phyloP scores from a whole-genome alignment of 2,888 invertebrate species.

The Hyposoter dolosus region DNA sequence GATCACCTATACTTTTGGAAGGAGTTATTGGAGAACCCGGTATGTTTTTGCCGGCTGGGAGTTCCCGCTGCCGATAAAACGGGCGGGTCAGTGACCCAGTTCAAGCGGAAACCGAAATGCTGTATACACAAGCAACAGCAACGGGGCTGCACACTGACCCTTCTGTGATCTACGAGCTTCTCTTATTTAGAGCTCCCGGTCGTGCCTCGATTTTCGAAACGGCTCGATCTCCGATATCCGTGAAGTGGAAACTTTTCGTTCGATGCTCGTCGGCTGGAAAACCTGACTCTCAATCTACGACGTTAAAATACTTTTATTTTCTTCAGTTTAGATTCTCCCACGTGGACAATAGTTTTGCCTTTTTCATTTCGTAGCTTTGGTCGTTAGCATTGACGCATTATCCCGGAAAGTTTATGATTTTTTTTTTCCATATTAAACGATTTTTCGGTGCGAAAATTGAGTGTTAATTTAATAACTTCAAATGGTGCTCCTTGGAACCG shows the following conservation, averaged over 20 bases:
- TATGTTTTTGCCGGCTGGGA: constrained; percentile 33
- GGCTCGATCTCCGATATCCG: constrained; percentile 31
- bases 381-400: not conserved
- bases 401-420: not conserved
- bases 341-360: constrained; percentile 1
- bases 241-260: constrained; percentile 26
- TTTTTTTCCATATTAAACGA: constrained; percentile 11
- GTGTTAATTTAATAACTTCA: not conserved
- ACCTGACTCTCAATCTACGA: constrained; percentile 7
- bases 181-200: constrained; percentile 10
- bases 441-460: not conserved
- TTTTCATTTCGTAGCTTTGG: not conserved
- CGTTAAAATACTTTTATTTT: constrained; percentile 10
- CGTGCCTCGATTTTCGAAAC: constrained; percentile 26
- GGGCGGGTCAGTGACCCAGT: constrained; percentile 65
- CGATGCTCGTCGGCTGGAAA: constrained; percentile 14
- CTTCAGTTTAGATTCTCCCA: not conserved
- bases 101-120: constrained; percentile 47
- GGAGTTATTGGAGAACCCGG: constrained; percentile 45
- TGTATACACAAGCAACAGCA: constrained; percentile 22
- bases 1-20: constrained; percentile 10
- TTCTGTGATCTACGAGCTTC: constrained; percentile 49
- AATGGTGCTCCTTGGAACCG: not conserved
- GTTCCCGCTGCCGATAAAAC: constrained; percentile 53
- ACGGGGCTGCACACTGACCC: constrained; percentile 48